Evolutionary conservation across 2,888 invertebrate genomes (phyloP), one percentile per base, ranked within the genome.

Genomic region (Exocentrus adspersus): DNA sequence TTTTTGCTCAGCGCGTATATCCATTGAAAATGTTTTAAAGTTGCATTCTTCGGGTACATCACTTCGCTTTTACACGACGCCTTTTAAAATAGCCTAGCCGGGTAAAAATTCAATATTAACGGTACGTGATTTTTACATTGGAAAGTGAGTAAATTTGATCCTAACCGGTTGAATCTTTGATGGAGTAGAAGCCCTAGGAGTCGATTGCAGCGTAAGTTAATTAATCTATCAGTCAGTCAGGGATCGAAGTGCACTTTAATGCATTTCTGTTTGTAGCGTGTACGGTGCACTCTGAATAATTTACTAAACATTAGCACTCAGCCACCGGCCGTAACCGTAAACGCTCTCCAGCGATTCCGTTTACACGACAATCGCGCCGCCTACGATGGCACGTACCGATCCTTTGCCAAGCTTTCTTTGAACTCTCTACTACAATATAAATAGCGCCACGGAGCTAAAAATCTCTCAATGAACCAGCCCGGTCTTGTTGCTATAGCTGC

Each of bases 271-370:
- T 73, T 69, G 75, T 73, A 71, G 75, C 75, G 74, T 75, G 76
- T 75, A 76, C 78, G 77, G 77, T 77, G 79, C 78, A 77, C 76
- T 76, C 77, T 81, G 79, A 79, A 81, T 81, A 80, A 81, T 80
- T 80, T 77, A 80, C 78, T 75, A 77, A 80, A 81, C 80, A 80
- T 80, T 78, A 78, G 79, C 79, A 77, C 79, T 76, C 76, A 75
- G 75, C 77, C 76, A 72, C 73, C 78, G 72, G 77, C 73, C 73
- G 78, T 78, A 76, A 77, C 76, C 79, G 75, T 79, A 79, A 80
- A 79, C 75, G 79, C 78, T 78, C 80, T 79, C 79, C 70, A 67
- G 79, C 73, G 80, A 76, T 73, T 77, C 72, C 70, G 74, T 74
- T 72, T 73, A 74, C 70, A 68, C 71, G 70, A 72, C 66, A 62